A percentile compares a stretch with the other conserved stretches of the same genome.
Evolutionary conservation across 2,113 vertebrate species (phyloP).

Genomic region (Trichechus manatus): DNA sequence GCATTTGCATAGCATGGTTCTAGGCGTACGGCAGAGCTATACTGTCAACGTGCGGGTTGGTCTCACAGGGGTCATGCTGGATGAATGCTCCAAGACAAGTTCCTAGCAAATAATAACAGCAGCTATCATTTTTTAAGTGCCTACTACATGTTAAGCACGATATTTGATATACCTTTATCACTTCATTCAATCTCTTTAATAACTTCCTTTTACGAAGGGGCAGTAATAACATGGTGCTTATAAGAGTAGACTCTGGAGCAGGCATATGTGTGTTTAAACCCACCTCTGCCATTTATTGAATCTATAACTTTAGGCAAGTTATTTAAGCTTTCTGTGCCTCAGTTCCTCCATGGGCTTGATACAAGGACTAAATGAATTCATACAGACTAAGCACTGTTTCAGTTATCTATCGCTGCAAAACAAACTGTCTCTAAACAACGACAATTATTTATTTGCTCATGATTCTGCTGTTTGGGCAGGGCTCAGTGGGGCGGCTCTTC

Average conservation of each 20-base stretch:
- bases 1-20: background rate
- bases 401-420: background rate
- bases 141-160: background rate
- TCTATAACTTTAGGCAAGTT: background rate
- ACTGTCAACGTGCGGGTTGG: background rate
- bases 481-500: rapidly evolving
- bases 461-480: background rate
- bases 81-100: background rate
- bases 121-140: background rate
- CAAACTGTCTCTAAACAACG: background rate
- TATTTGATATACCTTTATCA: background rate
- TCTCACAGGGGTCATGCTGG: background rate
- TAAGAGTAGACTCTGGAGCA: background rate
- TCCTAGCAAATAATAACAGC: background rate
- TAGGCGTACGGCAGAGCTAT: background rate
- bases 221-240: background rate
- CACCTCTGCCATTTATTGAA: background rate
- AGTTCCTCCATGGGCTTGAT: background rate
- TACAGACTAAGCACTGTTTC: background rate
- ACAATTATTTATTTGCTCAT: background rate
- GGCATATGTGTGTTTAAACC: background rate
- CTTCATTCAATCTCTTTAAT: background rate
- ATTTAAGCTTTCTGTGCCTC: background rate
- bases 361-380: background rate
- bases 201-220: background rate